These are phyloP conservation scores for Bucco capensis DNA, from an alignment of 2,113 vertebrate genomes.

Conservation along the genomic window DNA sequence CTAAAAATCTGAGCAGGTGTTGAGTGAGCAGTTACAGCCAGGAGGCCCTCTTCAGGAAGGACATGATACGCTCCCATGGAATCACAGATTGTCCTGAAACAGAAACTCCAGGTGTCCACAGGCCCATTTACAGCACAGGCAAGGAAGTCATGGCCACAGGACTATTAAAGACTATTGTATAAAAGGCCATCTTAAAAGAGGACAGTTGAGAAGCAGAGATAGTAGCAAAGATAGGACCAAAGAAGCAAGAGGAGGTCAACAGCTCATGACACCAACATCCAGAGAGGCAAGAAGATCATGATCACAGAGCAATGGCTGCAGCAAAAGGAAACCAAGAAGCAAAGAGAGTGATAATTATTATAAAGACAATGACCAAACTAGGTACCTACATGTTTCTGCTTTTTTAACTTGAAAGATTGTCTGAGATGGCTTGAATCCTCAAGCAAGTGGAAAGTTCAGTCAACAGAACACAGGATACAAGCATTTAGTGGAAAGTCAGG, in stretches of 20 bases:
- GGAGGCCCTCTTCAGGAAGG: slow-evolving; percentile 3
- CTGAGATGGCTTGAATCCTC: slow-evolving; percentile 59
- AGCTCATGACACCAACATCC: slow-evolving; percentile 64
- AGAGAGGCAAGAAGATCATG: slow-evolving; percentile 59
- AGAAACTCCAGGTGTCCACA: slow-evolving; percentile 57
- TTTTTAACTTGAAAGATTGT: slow-evolving; percentile 68
- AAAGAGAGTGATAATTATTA: slow-evolving; percentile 65
- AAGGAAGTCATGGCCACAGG: slow-evolving; percentile 28
- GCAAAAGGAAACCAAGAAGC: slow-evolving; percentile 58
- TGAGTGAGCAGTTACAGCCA: background rate
- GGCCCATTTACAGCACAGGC: slow-evolving; percentile 42
- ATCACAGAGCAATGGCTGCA: slow-evolving; percentile 66
- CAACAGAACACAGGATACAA: slow-evolving; percentile 51
- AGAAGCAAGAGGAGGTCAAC: slow-evolving; percentile 65
- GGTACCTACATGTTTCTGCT: slow-evolving; percentile 67
- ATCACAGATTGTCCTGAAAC: background rate
- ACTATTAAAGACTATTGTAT: slow-evolving; percentile 49
- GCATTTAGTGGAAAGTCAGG: slow-evolving; percentile 63
- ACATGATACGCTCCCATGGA: background rate
- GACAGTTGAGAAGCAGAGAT: slow-evolving; percentile 67
- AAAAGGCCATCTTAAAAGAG: slow-evolving; percentile 51
- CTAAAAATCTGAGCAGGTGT: background rate
- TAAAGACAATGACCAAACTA: slow-evolving; percentile 59
- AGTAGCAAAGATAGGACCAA: slow-evolving; percentile 54
- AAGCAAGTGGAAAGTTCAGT: slow-evolving; percentile 54